Evolutionary conservation across 2,113 vertebrate genomes (phyloP).

Genomic region (Excalfactoria chinensis): DNA sequence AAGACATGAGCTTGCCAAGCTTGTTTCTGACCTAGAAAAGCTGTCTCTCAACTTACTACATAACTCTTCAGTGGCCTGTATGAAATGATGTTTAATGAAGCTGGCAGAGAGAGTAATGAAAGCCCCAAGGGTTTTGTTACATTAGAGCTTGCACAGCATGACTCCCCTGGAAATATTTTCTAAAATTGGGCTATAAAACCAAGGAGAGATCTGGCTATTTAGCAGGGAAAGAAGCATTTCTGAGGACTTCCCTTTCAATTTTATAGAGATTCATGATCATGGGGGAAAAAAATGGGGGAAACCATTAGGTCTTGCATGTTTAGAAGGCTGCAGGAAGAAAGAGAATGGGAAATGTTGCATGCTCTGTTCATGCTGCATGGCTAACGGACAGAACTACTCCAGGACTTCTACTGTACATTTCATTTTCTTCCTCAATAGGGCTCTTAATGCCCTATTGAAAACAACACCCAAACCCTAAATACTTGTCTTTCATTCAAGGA

Average conservation of each 20-base stretch:
- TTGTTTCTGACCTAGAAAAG: conserved; percentile 63
- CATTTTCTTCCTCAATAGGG: neutral
- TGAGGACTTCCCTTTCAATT: neutral
- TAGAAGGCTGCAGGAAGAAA: neutral
- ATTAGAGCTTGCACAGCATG: conserved; percentile 42
- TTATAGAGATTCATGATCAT: neutral
- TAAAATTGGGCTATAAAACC: conserved; percentile 10
- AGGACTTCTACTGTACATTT: neutral
- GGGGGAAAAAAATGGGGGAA: neutral
- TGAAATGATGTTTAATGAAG: conserved; percentile 66
- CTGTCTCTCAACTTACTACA: conserved; percentile 48
- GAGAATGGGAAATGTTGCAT: neutral
- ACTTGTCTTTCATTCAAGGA: neutral
- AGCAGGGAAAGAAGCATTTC: neutral
- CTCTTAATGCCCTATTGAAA: neutral
- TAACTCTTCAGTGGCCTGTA: conserved; percentile 50
- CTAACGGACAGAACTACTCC: neutral
- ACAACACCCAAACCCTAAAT: rapidly evolving
- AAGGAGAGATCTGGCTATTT: neutral
- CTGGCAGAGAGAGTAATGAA: conserved; percentile 61
- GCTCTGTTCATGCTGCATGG: neutral
- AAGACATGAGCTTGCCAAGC: conserved; percentile 48
- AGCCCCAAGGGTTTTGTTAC: conserved; percentile 60
- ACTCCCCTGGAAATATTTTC: conserved; percentile 36
- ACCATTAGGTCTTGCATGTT: neutral